Evolutionary conservation across 2,888 invertebrate species (phyloP).

Genomic region (Panzeria rudis): DNA sequence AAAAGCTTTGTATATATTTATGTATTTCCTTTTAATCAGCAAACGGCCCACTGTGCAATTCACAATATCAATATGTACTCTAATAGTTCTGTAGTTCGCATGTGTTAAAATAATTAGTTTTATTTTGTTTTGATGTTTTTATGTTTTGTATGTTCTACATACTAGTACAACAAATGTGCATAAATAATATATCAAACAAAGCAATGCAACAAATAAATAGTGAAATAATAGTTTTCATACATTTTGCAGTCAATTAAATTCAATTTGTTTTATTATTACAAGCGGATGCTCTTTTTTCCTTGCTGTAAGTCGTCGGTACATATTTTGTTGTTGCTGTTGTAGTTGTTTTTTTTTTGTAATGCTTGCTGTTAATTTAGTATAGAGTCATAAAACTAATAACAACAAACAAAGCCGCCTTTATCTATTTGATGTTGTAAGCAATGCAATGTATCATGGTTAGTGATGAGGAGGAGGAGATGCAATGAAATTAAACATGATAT

Average conservation of each 20-base stretch:
- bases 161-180: constrained; percentile 61
- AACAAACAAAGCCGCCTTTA: constrained; percentile 58
- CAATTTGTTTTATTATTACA: constrained; percentile 72
- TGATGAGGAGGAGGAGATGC: neutral
- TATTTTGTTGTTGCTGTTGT: constrained; percentile 16
- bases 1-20: no score
- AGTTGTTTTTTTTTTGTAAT: neutral
- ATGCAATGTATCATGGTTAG: neutral
- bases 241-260: constrained; percentile 76
- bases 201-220: constrained; percentile 59
- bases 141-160: constrained; percentile 52
- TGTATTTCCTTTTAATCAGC: no score
- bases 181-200: constrained; percentile 49
- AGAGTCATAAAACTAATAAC: constrained; percentile 30
- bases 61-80: constrained; percentile 10
- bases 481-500: neutral
- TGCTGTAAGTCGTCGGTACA: neutral
- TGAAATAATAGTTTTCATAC: constrained; percentile 69
- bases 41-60: neutral
- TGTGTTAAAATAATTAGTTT: constrained; percentile 67
- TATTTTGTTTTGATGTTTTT: constrained; percentile 38
- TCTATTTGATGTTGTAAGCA: constrained; percentile 20
- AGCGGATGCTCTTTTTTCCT: constrained; percentile 63
- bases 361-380: constrained; percentile 7
- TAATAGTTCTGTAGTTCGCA: constrained; percentile 30